These are phyloP conservation scores for Leuciscus idus DNA, from an alignment of 2,113 vertebrate genomes.

Conservation along the genomic window DNA sequence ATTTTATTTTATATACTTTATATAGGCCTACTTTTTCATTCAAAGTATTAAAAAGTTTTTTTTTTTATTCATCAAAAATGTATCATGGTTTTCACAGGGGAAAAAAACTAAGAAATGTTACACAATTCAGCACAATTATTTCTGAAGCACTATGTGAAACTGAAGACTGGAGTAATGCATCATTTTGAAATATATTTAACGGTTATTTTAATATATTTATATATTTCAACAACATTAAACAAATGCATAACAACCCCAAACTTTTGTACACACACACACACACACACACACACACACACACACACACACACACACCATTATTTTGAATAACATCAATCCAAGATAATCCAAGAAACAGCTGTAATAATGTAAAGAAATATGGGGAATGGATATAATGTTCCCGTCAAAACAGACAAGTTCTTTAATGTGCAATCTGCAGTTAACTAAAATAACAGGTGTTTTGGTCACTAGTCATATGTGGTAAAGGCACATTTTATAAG, in stretches of 20 bases:
- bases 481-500: background rate
- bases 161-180: background rate
- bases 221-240: background rate
- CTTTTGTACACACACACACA: too few species aligned
- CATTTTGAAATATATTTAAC: background rate
- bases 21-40: too few species aligned
- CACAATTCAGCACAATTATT: background rate
- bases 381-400: background rate
- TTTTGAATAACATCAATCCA: background rate
- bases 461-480: background rate
- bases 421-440: background rate
- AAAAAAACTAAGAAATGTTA: background rate
- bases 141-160: background rate
- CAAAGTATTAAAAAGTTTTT: too few species aligned
- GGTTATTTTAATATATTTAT: background rate
- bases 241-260: background rate
- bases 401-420: background rate
- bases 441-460: background rate
- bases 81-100: background rate
- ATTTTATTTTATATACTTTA: too few species aligned
- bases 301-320: background rate
- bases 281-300: too few species aligned
- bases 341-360: background rate
- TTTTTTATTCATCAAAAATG: too few species aligned
- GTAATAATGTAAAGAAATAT: background rate